A percentile compares a stretch with the other conserved stretches of the same genome.
phyloP scores from a whole-genome alignment of 2,888 invertebrate genomes.

The Andrena bucephala region DNA sequence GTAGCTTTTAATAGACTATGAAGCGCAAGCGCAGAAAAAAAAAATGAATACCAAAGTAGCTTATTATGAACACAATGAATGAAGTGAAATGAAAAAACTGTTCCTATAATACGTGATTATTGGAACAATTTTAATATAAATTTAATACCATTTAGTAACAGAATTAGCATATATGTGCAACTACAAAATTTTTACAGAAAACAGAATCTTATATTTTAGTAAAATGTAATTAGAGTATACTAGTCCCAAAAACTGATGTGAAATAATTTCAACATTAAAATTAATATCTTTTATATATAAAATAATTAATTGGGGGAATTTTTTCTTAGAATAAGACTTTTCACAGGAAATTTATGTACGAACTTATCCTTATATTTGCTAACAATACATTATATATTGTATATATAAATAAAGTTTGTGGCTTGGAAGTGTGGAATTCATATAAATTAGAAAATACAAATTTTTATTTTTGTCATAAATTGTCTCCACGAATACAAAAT shows the following conservation, averaged over 20 bases:
- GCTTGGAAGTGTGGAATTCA: conserved; percentile 40
- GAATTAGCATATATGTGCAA: conserved; percentile 70
- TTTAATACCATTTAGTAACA: conserved; percentile 77
- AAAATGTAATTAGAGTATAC: conserved; percentile 30
- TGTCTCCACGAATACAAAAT: conserved; percentile 5
- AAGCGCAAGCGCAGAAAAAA: conserved; percentile 74
- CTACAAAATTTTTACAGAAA: conserved; percentile 39
- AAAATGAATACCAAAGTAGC: conserved; percentile 69
- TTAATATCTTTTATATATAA: background rate
- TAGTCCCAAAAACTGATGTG: conserved; percentile 31
- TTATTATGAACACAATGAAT: conserved; percentile 75
- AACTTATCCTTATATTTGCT: conserved; percentile 21
- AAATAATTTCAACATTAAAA: background rate
- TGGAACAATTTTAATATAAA: conserved; percentile 76
- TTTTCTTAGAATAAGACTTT: background rate
- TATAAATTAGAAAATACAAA: conserved; percentile 13
- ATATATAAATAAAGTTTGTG: no score
- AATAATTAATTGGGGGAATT: background rate
- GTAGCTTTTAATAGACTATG: conserved; percentile 63
- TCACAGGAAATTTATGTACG: conserved; percentile 17
- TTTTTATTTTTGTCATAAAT: conserved; percentile 1
- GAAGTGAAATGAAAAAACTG: conserved; percentile 68
- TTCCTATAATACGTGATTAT: conserved; percentile 74
- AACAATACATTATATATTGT: conserved; percentile 18
- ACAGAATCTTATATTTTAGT: conserved; percentile 17